Evolutionary conservation across 2,113 vertebrate species (phyloP).

Genomic region (Mastomys natalensis): DNA sequence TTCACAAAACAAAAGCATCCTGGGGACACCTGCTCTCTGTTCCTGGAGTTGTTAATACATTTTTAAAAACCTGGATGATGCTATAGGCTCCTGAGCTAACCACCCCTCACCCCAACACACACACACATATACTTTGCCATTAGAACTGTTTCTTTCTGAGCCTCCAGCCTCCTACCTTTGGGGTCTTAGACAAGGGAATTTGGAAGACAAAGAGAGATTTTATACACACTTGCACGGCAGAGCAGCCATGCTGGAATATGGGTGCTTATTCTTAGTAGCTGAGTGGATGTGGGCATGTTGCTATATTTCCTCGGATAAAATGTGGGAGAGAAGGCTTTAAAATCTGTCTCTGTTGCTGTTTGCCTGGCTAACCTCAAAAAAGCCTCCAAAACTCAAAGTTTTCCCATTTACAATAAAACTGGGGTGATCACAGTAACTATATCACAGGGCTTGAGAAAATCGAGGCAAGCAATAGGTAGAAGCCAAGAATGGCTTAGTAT

Average conservation of each 20-base stretch:
- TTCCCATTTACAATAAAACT: neutral
- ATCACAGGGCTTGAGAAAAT: neutral
- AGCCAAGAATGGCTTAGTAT: neutral
- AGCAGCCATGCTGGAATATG: neutral
- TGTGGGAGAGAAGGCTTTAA: neutral
- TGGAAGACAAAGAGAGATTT: neutral
- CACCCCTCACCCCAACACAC: too few relatives aligned
- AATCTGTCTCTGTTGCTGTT: neutral
- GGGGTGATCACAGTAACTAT: neutral
- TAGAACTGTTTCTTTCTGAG: neutral
- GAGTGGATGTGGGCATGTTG: neutral
- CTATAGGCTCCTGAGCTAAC: accelerated
- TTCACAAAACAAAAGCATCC: neutral
- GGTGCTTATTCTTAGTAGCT: neutral
- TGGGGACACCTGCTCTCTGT: neutral
- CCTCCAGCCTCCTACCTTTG: neutral
- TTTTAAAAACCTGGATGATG: neutral
- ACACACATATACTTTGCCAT: neutral
- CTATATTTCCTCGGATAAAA: neutral
- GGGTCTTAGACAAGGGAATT: neutral
- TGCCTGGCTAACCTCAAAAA: neutral
- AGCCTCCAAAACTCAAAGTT: neutral
- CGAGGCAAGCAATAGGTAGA: neutral
- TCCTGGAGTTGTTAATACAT: neutral
- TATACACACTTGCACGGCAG: too few relatives aligned